Base-by-base conservation (phyloP, 2,797 vertebrate species). In the Holocentrus rufus region DNA sequence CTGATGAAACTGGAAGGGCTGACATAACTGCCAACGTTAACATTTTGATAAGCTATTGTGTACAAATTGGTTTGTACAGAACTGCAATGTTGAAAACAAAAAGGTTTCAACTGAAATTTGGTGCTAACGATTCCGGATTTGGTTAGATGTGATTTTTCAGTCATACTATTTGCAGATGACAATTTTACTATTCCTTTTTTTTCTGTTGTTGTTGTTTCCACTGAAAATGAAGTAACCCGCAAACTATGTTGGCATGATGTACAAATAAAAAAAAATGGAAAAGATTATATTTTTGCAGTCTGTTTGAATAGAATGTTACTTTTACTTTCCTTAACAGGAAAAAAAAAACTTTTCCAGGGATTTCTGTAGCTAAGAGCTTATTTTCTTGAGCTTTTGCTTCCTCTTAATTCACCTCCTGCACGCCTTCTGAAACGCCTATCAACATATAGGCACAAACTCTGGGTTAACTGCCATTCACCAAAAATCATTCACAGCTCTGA, bases 121-220 rank as follows among this genome's bases (percentile, higher is more conserved):
- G 89, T 93, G 89, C 92, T 92, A 91, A 84, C 71, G 68, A 72
- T 83, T 88, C 69, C 88, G 75, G 72, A 87, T 89, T 83, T 76
- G 72, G 69, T 85, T 84, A 80, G 85, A 83, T 85, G 50, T 84
- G 77, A 79, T 73, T 86, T 86, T 57, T 69, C 53, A 76, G 78
- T 82, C 61, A 56, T 77, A 67, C 72, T 58, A 79, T 81, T 80
- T 86, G 76, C 81, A 79, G 71, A 79, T 66, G 52, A 68, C 76
- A 72, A 79, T 63, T 74, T 23, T 65, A 75, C 64, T 65, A 5
- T 77, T 71, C 56, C 84, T 81, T 76, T 74, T 85, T 81, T 75
- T 73, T 34, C 56, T 30, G 25, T 66, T 61, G 76, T 44, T 65
- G 79, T 8, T 59, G 10, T 64, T 54, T 62, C 52, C 61, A 64